Evolutionary conservation across 2,888 invertebrate species (phyloP), one percentile per base, ranked within the genome.

Genomic region (Timandra comae): DNA sequence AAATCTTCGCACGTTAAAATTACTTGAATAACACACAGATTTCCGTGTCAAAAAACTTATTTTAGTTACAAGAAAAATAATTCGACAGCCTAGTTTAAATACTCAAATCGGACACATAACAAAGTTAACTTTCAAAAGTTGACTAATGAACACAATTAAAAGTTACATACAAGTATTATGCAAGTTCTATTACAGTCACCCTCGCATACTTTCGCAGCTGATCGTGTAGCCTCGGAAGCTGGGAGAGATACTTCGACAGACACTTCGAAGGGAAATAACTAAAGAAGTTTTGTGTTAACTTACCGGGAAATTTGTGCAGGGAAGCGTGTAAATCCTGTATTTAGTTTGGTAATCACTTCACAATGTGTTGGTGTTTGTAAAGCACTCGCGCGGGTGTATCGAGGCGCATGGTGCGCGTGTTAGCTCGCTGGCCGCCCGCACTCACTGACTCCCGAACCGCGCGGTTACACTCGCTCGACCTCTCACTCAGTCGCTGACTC

Each of bases 161-260:
- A 33, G 45, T 43, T 46, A 43, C 43, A 46, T 38, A 34, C 40
- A 37, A 31, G 31, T 40, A 43, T 52, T 49, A 45, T 48, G 41
- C 50, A 49, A 49, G 41, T 38, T 30, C 33, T 29, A 36, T 42
- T 32, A 36, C 38, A 38, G 35, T 32, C 16, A 16, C 16, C 16
- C 52, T 57, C 51, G 47, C 56, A 63, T 52, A 69, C 73, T 77
- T 74, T 80, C 68, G 70, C 80, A 78, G 76, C 73, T 79, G 77
- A 77, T 77, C 64, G 51, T n/a, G n/a, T 16, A 16, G 16, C 16
- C 16, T 16, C 16, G 16, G 16, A 16, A 16, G 1, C 16, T 16
- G 16, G 6, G 20, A n/a, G n/a, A n/a, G n/a, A n/a, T n/a, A n/a
- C n/a, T n/a, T n/a, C n/a, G n/a, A n/a, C n/a, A n/a, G n/a, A n/a